phyloP scores from a whole-genome alignment of 1,140 invertebrate genomes.

The Tyrophagus putrescentiae region DNA sequence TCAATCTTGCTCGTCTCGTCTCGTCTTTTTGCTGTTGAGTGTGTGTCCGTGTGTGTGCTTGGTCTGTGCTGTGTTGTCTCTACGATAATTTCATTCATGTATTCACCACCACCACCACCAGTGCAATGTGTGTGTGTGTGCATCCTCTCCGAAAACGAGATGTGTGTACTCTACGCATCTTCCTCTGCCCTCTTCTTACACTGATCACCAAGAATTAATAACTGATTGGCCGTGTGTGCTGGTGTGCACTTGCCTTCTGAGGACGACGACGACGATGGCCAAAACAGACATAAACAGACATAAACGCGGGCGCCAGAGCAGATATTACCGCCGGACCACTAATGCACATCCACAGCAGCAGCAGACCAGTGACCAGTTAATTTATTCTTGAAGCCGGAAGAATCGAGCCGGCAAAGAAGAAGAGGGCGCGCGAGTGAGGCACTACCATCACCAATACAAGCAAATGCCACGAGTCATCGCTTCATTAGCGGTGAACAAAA shows the following conservation, averaged over 20 bases:
- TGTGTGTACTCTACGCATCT: no score
- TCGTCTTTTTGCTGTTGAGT: no score
- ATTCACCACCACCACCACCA: conserved; percentile 12
- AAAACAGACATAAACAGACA: no score
- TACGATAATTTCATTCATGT: conserved; percentile 14
- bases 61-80: no score
- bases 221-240: conserved; percentile 4
- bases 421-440: background rate
- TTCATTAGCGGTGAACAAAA: conserved; percentile 15
- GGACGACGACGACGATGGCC: no score
- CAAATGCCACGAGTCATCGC: conserved; percentile 15
- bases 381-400: conserved; percentile 14
- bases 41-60: no score
- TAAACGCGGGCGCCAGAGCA: no score
- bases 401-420: background rate
- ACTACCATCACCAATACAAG: background rate
- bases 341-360: background rate
- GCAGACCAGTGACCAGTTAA: conserved; percentile 6
- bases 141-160: no score
- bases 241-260: no score
- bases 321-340: no score
- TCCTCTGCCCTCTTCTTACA: no score
- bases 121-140: no score
- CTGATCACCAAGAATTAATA: conserved; percentile 5
- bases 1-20: background rate